Conservation (phyloP, 2,797 vertebrate genomes). For the Urocyon cinereoargenteus region DNA sequence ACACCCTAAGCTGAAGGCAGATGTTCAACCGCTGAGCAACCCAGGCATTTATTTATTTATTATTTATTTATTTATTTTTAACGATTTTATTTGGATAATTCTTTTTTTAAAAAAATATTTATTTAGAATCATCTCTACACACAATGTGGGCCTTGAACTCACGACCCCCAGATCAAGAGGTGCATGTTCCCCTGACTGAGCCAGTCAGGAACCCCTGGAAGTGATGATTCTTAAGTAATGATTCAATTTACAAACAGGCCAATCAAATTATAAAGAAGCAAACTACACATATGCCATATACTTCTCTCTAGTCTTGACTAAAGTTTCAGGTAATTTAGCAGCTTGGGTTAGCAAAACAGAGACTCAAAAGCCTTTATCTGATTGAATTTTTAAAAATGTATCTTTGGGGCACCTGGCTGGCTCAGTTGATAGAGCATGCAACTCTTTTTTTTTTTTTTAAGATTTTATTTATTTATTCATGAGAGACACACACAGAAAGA, state of each 20-base stretch:
- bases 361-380: neutral
- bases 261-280: neutral
- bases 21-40: neutral
- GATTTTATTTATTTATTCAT: too few species aligned
- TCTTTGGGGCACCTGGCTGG: neutral
- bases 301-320: neutral
- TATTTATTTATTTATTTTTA: too few species aligned
- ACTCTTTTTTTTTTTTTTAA: neutral
- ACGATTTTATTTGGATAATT: too few species aligned
- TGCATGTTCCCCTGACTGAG: neutral
- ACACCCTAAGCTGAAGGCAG: neutral
- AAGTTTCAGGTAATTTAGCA: neutral
- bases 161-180: too few species aligned
- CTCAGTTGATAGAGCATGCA: neutral
- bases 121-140: too few species aligned
- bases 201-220: neutral
- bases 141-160: too few species aligned
- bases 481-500: too few species aligned
- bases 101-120: too few species aligned
- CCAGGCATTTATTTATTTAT: too few species aligned
- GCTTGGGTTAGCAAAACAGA: neutral
- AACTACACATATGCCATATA: neutral
- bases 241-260: neutral
- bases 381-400: neutral
- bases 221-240: neutral